These are phyloP conservation scores for Zosterops hypoxanthus DNA, from an alignment of 2,113 vertebrate genomes.

Conservation along the genomic window DNA sequence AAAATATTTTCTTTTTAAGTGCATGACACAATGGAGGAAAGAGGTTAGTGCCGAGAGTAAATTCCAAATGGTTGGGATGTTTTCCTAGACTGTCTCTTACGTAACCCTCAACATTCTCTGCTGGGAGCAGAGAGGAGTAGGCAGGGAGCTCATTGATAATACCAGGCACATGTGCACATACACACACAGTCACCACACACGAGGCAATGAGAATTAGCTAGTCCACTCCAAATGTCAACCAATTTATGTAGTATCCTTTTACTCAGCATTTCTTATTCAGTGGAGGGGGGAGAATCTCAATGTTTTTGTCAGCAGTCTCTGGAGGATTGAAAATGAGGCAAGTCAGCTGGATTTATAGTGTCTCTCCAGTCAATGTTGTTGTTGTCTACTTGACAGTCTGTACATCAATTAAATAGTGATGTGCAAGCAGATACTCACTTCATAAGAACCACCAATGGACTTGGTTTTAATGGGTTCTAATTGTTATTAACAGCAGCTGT, in stretches of 20 bases:
- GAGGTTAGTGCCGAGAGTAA: not conserved
- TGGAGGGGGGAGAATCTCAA: not conserved
- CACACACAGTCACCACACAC: not conserved
- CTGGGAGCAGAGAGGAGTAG: conserved; percentile 15
- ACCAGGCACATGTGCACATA: not conserved
- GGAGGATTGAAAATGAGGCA: not conserved
- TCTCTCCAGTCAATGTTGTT: not conserved
- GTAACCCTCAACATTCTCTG: not conserved
- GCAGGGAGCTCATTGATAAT: not conserved
- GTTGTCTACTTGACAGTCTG: not conserved
- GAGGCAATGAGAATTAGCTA: conserved; percentile 3
- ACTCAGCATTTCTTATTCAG: conserved; percentile 45
- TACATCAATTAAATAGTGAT: not conserved
- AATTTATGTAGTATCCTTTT: conserved; percentile 42
- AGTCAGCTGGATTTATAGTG: not conserved
- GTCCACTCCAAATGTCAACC: conserved; percentile 47
- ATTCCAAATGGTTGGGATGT: not conserved
- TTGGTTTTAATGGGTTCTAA: not conserved
- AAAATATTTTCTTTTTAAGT: not conserved
- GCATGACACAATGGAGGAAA: conserved; percentile 29
- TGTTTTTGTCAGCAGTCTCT: not conserved
- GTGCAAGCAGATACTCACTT: not conserved
- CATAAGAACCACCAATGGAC: not conserved
- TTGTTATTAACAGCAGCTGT: conserved; percentile 6
- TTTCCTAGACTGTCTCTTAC: conserved; percentile 1